Percentiles rank a stretch among this genome's conserved stretches.
These are phyloP conservation scores for Hypanus sabinus DNA, from an alignment of 2,113 vertebrate genomes.

Conservation along the genomic window DNA sequence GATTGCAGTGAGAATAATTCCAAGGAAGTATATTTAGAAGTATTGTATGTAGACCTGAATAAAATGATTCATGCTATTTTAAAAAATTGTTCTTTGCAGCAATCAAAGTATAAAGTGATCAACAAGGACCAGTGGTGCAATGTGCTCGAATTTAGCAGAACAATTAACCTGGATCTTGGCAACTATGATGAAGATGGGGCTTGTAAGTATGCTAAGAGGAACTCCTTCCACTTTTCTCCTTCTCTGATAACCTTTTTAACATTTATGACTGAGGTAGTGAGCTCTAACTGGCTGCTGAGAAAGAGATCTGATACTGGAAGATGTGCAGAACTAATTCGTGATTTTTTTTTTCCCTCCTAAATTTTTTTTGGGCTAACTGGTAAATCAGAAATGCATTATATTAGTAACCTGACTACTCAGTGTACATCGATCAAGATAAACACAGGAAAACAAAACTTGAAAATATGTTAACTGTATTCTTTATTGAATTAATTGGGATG, in stretches of 20 bases:
- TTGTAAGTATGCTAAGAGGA: slow-evolving; percentile 66
- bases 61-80: neutral
- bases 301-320: neutral
- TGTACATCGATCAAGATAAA: neutral
- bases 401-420: neutral
- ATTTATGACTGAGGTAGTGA: neutral
- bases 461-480: neutral
- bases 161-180: slow-evolving; percentile 96
- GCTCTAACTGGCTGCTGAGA: neutral
- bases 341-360: neutral
- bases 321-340: neutral
- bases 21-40: too few species aligned
- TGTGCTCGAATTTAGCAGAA: slow-evolving; percentile 97
- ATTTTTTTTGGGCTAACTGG: neutral
- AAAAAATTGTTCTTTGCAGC: slow-evolving; percentile 57
- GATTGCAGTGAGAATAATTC: too few species aligned
- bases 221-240: neutral
- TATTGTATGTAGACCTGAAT: neutral
- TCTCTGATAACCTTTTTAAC: neutral
- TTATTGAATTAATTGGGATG: neutral
- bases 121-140: slow-evolving; percentile 99
- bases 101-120: slow-evolving; percentile 99
- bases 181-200: slow-evolving; percentile 98
- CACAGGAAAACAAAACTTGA: neutral
- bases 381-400: neutral